A percentile compares a stretch with the other conserved stretches of the same genome.
These are phyloP conservation scores for Podilymbus podiceps DNA, from an alignment of 2,113 vertebrate genomes.

Conservation along the genomic window DNA sequence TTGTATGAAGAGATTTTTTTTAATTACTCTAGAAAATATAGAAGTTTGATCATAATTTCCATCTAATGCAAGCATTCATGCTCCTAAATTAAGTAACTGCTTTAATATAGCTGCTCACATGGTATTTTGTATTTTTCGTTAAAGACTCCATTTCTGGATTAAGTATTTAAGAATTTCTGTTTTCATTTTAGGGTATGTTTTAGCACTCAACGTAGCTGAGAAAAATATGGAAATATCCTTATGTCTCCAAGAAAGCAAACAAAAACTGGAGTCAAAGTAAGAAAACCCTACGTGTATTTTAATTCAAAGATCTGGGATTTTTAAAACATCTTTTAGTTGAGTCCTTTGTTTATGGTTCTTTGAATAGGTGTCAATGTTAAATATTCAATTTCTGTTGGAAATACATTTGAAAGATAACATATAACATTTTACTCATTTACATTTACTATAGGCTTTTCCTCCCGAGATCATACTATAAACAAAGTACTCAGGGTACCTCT, in stretches of 20 bases:
- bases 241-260: not conserved
- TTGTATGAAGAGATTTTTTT: not conserved
- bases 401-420: not conserved
- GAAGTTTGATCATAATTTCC: not conserved
- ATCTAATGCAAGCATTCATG: not conserved
- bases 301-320: not conserved
- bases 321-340: not conserved
- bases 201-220: not conserved
- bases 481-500: not conserved
- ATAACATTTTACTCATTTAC: not conserved
- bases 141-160: not conserved
- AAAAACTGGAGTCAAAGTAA: not conserved
- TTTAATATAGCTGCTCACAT: not conserved
- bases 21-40: not conserved
- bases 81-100: not conserved
- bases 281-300: not conserved
- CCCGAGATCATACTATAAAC: not conserved
- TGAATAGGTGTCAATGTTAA: not conserved
- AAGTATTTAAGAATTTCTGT: not conserved
- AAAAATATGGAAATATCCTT: not conserved
- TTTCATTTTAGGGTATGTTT: not conserved
- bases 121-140: not conserved
- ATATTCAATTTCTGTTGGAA: not conserved
- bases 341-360: not conserved
- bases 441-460: not conserved